phyloP scores from a whole-genome alignment of 1,140 invertebrate genomes.

The Pseudomyrmex concolor region DNA sequence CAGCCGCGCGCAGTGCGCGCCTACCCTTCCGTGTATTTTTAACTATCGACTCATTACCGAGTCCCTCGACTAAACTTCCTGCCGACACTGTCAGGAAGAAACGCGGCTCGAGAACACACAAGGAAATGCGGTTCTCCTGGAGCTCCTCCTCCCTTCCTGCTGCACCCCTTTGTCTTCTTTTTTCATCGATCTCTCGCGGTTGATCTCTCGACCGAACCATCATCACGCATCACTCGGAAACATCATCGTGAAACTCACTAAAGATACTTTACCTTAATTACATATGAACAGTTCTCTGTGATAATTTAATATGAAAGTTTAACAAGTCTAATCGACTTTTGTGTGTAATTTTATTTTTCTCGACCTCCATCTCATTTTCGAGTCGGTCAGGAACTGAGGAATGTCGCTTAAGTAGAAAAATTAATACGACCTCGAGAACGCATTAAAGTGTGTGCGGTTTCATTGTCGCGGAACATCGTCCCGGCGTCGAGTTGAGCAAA shows the following conservation, averaged over 20 bases:
- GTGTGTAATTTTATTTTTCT: neutral
- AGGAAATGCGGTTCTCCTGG: constrained; percentile 59
- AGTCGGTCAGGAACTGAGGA: constrained; percentile 16
- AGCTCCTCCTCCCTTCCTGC: neutral
- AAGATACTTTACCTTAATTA: no score
- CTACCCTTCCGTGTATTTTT: constrained; percentile 69
- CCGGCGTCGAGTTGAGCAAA: constrained; percentile 30
- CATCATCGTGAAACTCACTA: no score
- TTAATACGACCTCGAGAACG: constrained; percentile 53
- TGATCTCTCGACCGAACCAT: neutral
- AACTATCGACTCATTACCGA: constrained; percentile 75
- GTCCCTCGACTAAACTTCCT: constrained; percentile 77
- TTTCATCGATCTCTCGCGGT: constrained; percentile 3
- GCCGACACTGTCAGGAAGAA: constrained; percentile 71
- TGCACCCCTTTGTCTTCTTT: neutral
- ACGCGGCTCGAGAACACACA: constrained; percentile 55
- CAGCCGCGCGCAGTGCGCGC: constrained; percentile 24
- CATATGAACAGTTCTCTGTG: no score
- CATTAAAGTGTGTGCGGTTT: constrained; percentile 48
- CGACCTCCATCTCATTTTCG: constrained; percentile 25
- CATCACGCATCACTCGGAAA: no score
- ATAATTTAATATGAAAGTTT: no score
- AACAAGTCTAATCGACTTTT: no score
- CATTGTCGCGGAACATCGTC: constrained; percentile 46
- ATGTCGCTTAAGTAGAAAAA: constrained; percentile 52